These are phyloP conservation scores for Siphamia tubifer DNA, from an alignment of 2,113 vertebrate species.

Conservation along the genomic window DNA sequence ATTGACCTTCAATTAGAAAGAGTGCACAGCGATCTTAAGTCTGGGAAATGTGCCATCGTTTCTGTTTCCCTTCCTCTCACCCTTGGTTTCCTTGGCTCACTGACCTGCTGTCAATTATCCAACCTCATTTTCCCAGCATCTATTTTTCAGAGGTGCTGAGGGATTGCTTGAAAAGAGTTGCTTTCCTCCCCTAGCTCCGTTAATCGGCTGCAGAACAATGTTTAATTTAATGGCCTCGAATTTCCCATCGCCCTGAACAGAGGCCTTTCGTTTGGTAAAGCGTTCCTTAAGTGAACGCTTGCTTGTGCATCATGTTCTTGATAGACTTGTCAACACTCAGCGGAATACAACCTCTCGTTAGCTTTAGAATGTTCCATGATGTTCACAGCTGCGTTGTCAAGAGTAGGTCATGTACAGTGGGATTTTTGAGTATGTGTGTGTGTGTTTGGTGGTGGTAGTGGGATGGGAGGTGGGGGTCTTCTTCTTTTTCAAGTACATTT, in stretches of 20 bases:
- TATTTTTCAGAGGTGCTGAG: slow-evolving; percentile 34
- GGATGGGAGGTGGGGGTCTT: too few relatives aligned
- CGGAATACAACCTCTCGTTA: slow-evolving; percentile 13
- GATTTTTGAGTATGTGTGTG: too few relatives aligned
- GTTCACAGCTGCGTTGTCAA: neutral
- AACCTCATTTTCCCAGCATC: slow-evolving; percentile 33
- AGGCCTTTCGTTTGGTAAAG: slow-evolving; percentile 34
- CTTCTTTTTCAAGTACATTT: too few relatives aligned
- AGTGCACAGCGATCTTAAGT: slow-evolving; percentile 1
- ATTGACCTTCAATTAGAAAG: slow-evolving; percentile 40
- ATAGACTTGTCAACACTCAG: slow-evolving; percentile 24
- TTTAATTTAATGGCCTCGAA: slow-evolving; percentile 51
- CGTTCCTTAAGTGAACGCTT: slow-evolving; percentile 31
- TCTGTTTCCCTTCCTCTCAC: slow-evolving; percentile 4
- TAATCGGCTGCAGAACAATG: slow-evolving; percentile 31
- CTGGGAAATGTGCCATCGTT: slow-evolving; percentile 24
- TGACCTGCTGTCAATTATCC: slow-evolving; percentile 45
- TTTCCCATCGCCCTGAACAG: slow-evolving; percentile 14
- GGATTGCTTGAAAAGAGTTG: slow-evolving; percentile 6
- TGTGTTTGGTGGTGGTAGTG: too few relatives aligned
- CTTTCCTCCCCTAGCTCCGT: neutral
- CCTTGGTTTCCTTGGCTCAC: slow-evolving; percentile 10
- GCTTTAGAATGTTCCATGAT: neutral
- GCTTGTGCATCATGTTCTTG: slow-evolving; percentile 25
- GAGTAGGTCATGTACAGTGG: too few relatives aligned